phyloP scores from a whole-genome alignment of 2,113 vertebrate genomes.

The Zapus hudsonius region DNA sequence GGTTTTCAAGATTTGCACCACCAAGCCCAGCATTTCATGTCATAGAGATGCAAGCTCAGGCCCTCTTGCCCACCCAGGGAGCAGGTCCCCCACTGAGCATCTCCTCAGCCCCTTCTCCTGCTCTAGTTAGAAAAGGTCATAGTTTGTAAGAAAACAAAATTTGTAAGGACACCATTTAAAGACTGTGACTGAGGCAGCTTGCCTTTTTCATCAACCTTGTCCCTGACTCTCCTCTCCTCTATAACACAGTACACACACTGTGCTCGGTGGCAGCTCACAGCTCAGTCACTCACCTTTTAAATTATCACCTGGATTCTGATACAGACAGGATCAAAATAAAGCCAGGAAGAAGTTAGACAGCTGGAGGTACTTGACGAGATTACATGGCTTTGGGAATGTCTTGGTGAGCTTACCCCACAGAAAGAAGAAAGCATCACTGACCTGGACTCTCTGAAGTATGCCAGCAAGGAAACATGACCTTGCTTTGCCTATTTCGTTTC shows the following conservation, averaged over 20 bases:
- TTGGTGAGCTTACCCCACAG: constrained; percentile 17
- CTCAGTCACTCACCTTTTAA: not conserved
- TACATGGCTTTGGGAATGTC: not conserved
- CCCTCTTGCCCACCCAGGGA: too few species aligned
- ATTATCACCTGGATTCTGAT: not conserved
- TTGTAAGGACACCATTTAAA: too few species aligned
- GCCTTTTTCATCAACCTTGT: not conserved
- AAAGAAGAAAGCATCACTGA: constrained; percentile 1
- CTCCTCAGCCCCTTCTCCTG: too few species aligned
- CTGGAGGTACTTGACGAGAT: not conserved
- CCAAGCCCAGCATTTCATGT: too few species aligned
- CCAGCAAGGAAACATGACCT: not conserved
- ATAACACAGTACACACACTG: not conserved
- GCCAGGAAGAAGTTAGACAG: not conserved
- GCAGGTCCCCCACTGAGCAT: too few species aligned
- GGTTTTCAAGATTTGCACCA: too few species aligned
- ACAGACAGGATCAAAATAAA: constrained; percentile 43
- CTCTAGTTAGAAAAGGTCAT: not conserved
- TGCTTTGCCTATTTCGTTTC: constrained; percentile 14
- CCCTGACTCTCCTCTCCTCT: not conserved
- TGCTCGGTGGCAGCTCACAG: not conserved
- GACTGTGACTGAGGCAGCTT: not conserved
- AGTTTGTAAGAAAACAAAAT: not conserved
- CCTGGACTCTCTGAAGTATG: not conserved
- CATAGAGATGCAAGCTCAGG: too few species aligned